phyloP scores from a whole-genome alignment of 2,113 vertebrate species.

The Hemiprocne comata region DNA sequence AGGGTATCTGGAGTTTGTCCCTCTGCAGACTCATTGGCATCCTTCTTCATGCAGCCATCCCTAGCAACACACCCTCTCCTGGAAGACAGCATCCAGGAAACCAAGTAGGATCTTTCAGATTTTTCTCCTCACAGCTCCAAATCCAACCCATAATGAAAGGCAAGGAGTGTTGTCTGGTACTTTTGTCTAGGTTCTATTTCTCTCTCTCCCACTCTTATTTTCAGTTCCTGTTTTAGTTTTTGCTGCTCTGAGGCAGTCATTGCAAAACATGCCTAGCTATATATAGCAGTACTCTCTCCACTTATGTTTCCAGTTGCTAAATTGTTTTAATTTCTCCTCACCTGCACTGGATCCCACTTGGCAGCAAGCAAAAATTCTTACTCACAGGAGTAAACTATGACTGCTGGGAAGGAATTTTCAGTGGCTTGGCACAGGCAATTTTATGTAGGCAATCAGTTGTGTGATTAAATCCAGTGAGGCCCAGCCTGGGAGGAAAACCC shows the following conservation, averaged over 20 bases:
- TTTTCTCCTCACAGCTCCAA: background rate
- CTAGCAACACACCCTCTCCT: background rate
- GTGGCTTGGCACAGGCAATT: background rate
- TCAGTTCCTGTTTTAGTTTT: constrained; percentile 43
- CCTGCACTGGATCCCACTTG: background rate
- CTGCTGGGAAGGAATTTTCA: background rate
- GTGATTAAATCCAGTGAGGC: background rate
- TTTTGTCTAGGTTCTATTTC: background rate
- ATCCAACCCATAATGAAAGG: background rate
- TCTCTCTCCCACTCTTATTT: background rate
- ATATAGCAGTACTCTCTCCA: background rate
- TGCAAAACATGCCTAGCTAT: background rate
- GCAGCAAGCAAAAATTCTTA: background rate
- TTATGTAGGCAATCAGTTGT: background rate
- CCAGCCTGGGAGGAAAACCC: background rate
- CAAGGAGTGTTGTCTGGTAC: background rate
- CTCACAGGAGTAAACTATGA: background rate
- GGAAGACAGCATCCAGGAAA: background rate
- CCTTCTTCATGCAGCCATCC: background rate
- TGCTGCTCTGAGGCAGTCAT: background rate
- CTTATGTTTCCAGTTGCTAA: background rate
- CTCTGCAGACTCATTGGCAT: background rate
- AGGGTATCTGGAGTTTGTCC: background rate
- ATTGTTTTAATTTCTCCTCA: background rate
- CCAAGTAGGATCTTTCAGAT: background rate